phyloP scores from a whole-genome alignment of 2,888 invertebrate species.

The Dendrolimus pini region DNA sequence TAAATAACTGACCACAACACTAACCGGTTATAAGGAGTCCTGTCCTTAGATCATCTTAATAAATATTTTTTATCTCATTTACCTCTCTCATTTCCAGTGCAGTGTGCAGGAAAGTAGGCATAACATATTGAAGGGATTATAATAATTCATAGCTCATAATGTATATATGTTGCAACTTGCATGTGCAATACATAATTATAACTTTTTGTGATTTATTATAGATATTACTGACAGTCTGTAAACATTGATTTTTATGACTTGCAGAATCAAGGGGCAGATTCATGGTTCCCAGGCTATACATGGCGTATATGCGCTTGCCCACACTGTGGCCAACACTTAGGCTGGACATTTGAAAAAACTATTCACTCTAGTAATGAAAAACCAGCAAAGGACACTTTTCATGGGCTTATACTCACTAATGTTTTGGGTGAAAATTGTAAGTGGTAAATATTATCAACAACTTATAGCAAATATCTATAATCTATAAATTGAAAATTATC shows the following conservation, averaged over 20 bases:
- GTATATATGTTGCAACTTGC: not conserved
- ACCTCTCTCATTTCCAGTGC: no score
- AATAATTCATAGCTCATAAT: not conserved
- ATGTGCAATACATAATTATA: no score
- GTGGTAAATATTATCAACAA: constrained; percentile 17
- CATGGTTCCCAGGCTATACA: constrained; percentile 81
- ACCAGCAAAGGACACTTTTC: constrained; percentile 38
- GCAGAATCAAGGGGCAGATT: constrained; percentile 73
- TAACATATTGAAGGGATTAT: no score
- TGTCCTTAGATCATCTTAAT: no score
- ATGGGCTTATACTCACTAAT: constrained; percentile 63
- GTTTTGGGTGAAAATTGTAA: constrained; percentile 71
- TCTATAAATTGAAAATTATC: no score
- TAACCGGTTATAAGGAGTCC: no score
- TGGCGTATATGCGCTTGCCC: constrained; percentile 80
- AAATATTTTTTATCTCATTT: no score
- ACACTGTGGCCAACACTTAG: constrained; percentile 77
- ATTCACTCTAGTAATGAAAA: constrained; percentile 25
- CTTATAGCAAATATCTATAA: no score
- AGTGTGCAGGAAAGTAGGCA: no score
- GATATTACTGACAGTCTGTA: no score
- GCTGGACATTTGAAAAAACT: constrained; percentile 77
- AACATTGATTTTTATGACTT: not conserved
- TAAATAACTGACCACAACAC: no score
- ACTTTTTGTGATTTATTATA: no score